Conservation (phyloP, 2,113 vertebrate genomes). For the Paedocypris sp. region DNA sequence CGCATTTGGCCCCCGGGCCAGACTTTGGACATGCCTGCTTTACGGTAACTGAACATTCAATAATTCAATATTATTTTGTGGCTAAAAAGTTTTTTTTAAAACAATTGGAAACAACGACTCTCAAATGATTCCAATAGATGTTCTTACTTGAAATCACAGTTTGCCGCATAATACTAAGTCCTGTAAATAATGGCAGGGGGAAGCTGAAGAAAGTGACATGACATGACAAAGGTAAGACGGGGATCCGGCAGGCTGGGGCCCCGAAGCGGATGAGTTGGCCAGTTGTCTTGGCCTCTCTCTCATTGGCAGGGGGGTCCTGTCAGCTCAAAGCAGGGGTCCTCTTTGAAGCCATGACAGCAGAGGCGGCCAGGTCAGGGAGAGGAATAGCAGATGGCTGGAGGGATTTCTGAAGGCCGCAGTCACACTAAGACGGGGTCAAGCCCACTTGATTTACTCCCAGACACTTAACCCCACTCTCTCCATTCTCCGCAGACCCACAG, state of each 20-base stretch:
- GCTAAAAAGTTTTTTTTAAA: no score
- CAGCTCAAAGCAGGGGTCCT: slow-evolving; percentile 39
- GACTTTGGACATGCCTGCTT: no score
- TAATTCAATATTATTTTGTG: no score
- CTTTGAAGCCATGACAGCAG: slow-evolving; percentile 47
- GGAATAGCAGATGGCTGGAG: slow-evolving; percentile 44
- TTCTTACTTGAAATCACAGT: no score
- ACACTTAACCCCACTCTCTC: not conserved
- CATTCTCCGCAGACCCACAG: not conserved
- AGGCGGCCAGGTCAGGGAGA: slow-evolving; percentile 38
- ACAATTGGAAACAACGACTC: no score
- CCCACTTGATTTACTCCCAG: slow-evolving; percentile 46
- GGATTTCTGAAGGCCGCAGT: slow-evolving; percentile 35
- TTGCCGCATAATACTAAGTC: no score
- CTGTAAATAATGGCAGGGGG: no score
- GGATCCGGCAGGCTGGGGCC: slow-evolving; percentile 20
- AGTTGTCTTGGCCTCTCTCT: slow-evolving; percentile 20
- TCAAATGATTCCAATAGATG: no score
- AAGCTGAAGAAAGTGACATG: no score
- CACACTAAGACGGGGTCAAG: slow-evolving; percentile 28
- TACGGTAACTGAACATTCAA: no score
- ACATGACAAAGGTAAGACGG: slow-evolving; percentile 6
- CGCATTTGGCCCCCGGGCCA: no score
- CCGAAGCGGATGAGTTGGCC: not conserved
- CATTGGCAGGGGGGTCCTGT: slow-evolving; percentile 41